These are phyloP conservation scores for Drosophila jambulina DNA, from an alignment of 1,140 invertebrate genomes.

Conservation along the genomic window DNA sequence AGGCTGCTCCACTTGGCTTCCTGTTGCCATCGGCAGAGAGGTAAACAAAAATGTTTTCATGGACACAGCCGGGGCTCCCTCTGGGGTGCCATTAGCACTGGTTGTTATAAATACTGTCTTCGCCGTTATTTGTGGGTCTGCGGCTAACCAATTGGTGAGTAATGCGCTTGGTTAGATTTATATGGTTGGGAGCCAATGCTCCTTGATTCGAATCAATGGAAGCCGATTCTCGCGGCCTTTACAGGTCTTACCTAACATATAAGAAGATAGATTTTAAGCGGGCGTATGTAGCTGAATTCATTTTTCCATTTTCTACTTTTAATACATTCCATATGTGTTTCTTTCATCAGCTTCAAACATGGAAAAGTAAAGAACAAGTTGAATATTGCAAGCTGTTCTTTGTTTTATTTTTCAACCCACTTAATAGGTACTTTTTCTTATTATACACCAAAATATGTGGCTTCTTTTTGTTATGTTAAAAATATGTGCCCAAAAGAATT, in stretches of 20 bases:
- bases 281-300: neutral
- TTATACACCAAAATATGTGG: constrained; percentile 1
- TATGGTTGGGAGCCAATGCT: neutral
- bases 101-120: constrained; percentile 53
- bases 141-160: constrained; percentile 38
- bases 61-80: constrained; percentile 30
- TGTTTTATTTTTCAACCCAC: neutral
- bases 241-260: neutral
- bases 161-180: constrained; percentile 42
- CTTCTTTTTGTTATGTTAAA: constrained; percentile 16
- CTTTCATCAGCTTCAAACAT: neutral
- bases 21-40: constrained; percentile 22
- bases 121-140: constrained; percentile 34
- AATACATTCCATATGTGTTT: neutral
- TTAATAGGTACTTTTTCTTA: neutral
- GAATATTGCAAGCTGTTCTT: neutral
- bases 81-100: constrained; percentile 54
- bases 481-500: constrained; percentile 25
- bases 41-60: constrained; percentile 70
- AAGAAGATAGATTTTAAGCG: neutral
- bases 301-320: neutral
- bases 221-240: neutral
- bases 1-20: constrained; percentile 47
- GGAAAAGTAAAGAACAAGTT: neutral
- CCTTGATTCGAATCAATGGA: constrained; percentile 1